phyloP scores from a whole-genome alignment of 1,140 invertebrate species.

The Venustaconcha ellipsiformis region DNA sequence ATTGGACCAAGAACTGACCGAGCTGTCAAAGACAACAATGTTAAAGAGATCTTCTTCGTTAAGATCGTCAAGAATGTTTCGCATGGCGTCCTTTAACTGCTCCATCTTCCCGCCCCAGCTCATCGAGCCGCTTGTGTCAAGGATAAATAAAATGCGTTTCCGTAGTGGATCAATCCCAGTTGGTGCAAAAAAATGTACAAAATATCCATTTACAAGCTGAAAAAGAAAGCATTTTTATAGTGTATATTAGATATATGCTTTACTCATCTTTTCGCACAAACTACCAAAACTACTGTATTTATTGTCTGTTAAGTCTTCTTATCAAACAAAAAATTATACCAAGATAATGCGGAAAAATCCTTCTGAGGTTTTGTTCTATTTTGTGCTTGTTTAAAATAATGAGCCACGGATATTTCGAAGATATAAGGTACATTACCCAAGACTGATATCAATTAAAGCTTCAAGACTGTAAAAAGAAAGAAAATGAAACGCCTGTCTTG shows the following conservation, averaged over 20 bases:
- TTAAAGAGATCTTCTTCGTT: constrained; percentile 76
- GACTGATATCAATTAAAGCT: no score
- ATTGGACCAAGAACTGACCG: constrained; percentile 7
- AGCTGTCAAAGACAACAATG: constrained; percentile 72
- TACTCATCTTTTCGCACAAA: not conserved
- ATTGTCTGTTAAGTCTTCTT: no score
- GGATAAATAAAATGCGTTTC: constrained; percentile 79
- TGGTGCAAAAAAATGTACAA: constrained; percentile 81
- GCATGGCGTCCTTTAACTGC: constrained; percentile 78
- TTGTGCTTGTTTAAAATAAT: no score
- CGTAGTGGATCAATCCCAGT: constrained; percentile 71
- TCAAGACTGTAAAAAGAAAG: not conserved
- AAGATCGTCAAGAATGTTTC: constrained; percentile 74
- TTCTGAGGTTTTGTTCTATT: no score
- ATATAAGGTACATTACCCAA: no score
- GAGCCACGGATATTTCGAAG: no score
- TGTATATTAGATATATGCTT: not conserved
- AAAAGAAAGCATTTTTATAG: not conserved
- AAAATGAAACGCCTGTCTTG: no score
- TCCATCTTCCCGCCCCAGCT: constrained; percentile 73
- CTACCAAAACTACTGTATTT: no score
- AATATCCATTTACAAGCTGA: constrained; percentile 79
- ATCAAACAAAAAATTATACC: no score
- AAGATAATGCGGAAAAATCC: no score
- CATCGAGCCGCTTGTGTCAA: constrained; percentile 82